Conservation (phyloP, 1,140 invertebrate species). For the Dinothrombium tinctorium region DNA sequence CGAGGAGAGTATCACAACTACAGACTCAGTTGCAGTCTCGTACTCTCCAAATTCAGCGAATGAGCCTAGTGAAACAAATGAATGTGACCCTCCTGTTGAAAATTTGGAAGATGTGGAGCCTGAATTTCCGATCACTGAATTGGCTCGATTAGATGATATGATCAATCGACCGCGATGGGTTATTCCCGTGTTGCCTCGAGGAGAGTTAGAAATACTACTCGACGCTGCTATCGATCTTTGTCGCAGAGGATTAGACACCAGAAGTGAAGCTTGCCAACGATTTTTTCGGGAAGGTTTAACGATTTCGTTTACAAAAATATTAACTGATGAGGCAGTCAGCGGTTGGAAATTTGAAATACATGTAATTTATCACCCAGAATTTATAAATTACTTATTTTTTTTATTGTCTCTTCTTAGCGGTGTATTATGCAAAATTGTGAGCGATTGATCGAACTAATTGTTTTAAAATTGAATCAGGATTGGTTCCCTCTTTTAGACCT, state of each 20-base stretch:
- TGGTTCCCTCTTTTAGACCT: conserved; percentile 79
- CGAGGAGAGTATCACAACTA: too few species aligned
- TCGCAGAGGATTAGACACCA: conserved; percentile 55
- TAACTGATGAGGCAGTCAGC: conserved; percentile 92
- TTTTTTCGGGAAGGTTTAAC: conserved; percentile 86
- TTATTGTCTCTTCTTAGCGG: conserved; percentile 21
- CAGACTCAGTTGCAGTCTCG: too few species aligned
- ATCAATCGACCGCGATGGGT: conserved; percentile 75
- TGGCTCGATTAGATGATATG: conserved; percentile 75
- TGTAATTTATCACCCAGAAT: conserved; percentile 23
- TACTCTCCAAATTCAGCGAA: too few species aligned
- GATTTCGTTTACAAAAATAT: conserved; percentile 84
- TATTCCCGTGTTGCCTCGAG: conserved; percentile 81
- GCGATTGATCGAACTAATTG: conserved; percentile 70
- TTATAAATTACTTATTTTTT: too few species aligned
- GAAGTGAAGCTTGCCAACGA: conserved; percentile 69
- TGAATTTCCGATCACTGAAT: conserved; percentile 54
- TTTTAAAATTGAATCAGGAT: conserved; percentile 66
- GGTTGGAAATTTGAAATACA: conserved; percentile 95
- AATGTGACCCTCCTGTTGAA: conserved; percentile 5
- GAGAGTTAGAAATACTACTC: conserved; percentile 74
- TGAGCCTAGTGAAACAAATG: conserved; percentile 7
- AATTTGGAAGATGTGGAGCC: too few species aligned
- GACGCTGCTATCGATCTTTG: conserved; percentile 67
- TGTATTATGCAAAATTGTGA: conserved; percentile 82